Conservation (phyloP, 2,797 vertebrate genomes). For the Schizopygopsis pylzovi region DNA sequence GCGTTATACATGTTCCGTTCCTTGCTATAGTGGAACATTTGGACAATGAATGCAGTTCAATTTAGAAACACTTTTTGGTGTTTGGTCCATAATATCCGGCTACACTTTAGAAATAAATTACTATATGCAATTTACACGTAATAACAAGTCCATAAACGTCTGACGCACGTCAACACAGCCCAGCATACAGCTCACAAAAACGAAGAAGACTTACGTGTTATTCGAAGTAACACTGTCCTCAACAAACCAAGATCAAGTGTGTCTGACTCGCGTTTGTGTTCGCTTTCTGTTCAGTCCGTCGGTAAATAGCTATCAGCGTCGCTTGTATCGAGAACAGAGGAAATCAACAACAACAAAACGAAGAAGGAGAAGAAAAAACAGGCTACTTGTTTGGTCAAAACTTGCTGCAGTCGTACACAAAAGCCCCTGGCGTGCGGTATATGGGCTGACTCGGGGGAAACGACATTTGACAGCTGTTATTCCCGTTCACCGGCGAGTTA, state of each 20-base stretch:
- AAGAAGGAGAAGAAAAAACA: constrained; percentile 50
- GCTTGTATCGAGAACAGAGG: constrained; percentile 60
- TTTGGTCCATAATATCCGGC: constrained; percentile 97
- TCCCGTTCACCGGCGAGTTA: constrained; percentile 90
- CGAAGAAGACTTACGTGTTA: constrained; percentile 95
- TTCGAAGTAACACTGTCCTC: constrained; percentile 95
- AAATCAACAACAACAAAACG: constrained; percentile 68
- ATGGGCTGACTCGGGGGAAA: constrained; percentile 92
- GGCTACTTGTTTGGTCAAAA: constrained; percentile 82
- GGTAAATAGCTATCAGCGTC: constrained; percentile 54
- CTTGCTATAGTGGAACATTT: constrained; percentile 87
- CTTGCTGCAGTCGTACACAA: constrained; percentile 98
- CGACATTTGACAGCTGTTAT: constrained; percentile 97
- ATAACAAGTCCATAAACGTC: constrained; percentile 88
- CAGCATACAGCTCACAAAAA: constrained; percentile 78
- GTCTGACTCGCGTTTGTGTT: constrained; percentile 76
- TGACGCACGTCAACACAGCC: constrained; percentile 75
- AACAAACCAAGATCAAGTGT: constrained; percentile 85
- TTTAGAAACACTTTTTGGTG: constrained; percentile 91
- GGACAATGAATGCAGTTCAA: constrained; percentile 87
- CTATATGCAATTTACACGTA: constrained; percentile 98
- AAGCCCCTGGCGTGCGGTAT: constrained; percentile 95
- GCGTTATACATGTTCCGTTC: constrained; percentile 94
- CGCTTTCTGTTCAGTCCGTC: constrained; percentile 78
- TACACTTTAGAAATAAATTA: constrained; percentile 99